Evolutionary conservation across 2,888 invertebrate species (phyloP), one percentile per base, ranked within the genome.

Genomic region (Cordilura impudica): DNA sequence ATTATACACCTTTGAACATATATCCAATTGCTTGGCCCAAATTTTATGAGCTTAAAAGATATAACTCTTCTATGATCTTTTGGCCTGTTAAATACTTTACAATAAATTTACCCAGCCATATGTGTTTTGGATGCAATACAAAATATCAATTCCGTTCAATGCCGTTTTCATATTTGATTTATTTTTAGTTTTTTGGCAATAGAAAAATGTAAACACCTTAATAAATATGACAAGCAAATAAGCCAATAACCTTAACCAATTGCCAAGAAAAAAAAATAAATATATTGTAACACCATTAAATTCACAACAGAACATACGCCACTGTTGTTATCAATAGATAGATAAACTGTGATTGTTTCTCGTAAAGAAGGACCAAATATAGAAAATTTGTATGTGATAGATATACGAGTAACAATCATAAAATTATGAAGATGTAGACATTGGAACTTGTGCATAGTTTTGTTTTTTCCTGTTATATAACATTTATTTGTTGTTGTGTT

Each of bases 221-320:
- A 79, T 79, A 79, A 79, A 79, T 75, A 74, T 71, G 49, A 60
- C 5, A 4, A 8, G 23, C 8, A 75, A 79, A 66, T 75, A 71
- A 79, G 79, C 67, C 79, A 79, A 72, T 75, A 79, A 72, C 79
- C 79, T 75, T 67, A 69, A 71, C 35, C 63, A 53, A 78, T 45
- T 78, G 73, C 69, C 72, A 72, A 63, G 26, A 43, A 31, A 43
- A 56, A 49, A 31, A 35, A 35, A 39, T 31, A 49, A 5, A 10
- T 2, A 53, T 45, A 29, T 26, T 51, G 45, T 66, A 18, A 23
- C 29, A 70, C 39, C 14, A 39, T n/a, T 1, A 12, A n/a, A n/a
- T n/a, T 14, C 8, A 18, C 18, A 23, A 2, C 21, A 10, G 8
- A 47, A 31, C 21, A 56, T 47, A 70, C 78, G 69, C 31, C 73